Percentiles rank a stretch among this genome's conserved stretches.
These are phyloP conservation scores for Lampropteryx suffumata DNA, from an alignment of 2,888 invertebrate genomes.

Conservation along the genomic window DNA sequence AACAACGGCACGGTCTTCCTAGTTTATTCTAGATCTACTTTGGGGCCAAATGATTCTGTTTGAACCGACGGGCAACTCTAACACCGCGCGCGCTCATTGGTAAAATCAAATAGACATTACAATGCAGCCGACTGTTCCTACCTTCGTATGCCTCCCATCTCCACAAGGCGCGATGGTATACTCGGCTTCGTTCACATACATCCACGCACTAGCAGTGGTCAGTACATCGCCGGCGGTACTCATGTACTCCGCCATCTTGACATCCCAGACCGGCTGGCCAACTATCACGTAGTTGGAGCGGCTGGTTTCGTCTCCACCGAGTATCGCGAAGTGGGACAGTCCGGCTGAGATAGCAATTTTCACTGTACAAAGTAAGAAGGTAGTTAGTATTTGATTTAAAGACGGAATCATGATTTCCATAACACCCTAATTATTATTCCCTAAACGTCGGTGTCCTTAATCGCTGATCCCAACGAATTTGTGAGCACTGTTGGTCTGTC, in stretches of 20 bases:
- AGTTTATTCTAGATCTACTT: background rate
- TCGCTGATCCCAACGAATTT: no score
- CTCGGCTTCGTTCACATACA: conserved; percentile 83
- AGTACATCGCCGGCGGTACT: conserved; percentile 84
- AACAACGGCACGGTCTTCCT: no score
- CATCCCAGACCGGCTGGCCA: conserved; percentile 85
- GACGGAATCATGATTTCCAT: no score
- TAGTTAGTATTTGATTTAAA: no score
- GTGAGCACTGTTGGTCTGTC: no score
- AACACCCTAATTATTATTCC: no score
- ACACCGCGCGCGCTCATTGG: no score
- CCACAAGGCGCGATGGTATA: conserved; percentile 80
- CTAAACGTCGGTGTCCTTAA: no score
- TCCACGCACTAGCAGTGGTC: conserved; percentile 83
- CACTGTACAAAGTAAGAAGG: no score
- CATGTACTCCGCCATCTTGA: conserved; percentile 69
- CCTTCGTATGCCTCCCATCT: conserved; percentile 80
- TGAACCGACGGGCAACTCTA: no score
- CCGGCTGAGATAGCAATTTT: conserved; percentile 86
- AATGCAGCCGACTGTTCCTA: conserved; percentile 21
- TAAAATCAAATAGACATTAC: background rate
- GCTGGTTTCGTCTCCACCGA: conserved; percentile 60
- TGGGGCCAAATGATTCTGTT: no score
- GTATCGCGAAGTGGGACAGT: conserved; percentile 80
- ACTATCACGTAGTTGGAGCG: conserved; percentile 83